phyloP scores from a whole-genome alignment of 37 sponge, comb jelly and placozoan species.

The Bolinopsis microptera region DNA sequence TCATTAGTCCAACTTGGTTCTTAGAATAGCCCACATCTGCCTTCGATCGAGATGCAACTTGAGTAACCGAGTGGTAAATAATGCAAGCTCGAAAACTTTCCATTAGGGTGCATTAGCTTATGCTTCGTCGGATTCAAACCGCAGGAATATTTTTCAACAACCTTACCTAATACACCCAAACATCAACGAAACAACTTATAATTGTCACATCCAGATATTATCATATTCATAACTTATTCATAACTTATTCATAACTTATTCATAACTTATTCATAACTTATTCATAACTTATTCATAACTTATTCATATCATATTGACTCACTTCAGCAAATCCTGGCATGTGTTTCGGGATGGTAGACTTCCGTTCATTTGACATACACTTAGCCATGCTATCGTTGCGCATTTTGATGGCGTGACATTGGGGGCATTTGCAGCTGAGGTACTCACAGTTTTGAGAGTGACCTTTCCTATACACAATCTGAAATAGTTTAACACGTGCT shows the following conservation, averaged over 20 bases:
- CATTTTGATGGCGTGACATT: constrained; percentile 44
- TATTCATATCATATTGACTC: background rate
- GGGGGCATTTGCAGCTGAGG: constrained; percentile 26
- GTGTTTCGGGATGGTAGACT: constrained; percentile 26
- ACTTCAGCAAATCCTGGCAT: constrained; percentile 19
- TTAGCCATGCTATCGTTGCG: constrained; percentile 35
- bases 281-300: too few relatives aligned
- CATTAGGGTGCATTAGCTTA: too few relatives aligned
- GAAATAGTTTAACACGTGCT: background rate
- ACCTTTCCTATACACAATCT: constrained; percentile 46
- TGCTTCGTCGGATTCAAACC: too few relatives aligned
- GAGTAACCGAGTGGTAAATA: background rate
- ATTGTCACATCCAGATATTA: too few relatives aligned
- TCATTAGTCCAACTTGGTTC: too few relatives aligned
- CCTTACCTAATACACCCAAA: too few relatives aligned
- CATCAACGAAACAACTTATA: too few relatives aligned
- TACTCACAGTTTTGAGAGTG: constrained; percentile 48
- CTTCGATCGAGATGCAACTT: background rate
- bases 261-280: too few relatives aligned
- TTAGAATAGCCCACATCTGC: too few relatives aligned
- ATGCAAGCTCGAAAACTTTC: background rate
- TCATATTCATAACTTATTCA: too few relatives aligned
- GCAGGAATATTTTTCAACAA: too few relatives aligned
- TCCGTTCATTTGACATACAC: constrained; percentile 58
- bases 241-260: too few relatives aligned